Conservation (phyloP, 2,797 vertebrate species). For the Spinibarbus caldwelli region DNA sequence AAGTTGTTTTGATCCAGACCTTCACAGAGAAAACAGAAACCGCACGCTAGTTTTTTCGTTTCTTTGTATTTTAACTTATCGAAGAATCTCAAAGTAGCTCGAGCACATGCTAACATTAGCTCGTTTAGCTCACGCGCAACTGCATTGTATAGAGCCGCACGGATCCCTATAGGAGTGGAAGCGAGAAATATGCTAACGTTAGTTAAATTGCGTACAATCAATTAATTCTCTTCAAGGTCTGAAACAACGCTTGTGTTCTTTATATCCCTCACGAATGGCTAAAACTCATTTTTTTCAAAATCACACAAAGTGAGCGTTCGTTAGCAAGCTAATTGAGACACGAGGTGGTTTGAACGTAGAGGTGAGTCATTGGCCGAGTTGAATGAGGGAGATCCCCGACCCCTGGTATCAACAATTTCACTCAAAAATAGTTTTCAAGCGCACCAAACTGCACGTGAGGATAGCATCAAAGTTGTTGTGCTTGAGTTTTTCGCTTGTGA, state of each 20-base stretch:
- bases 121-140: slow-evolving; percentile 75
- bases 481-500: too few species aligned
- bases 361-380: slow-evolving; percentile 81
- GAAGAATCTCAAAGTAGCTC: slow-evolving; percentile 72
- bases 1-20: slow-evolving; percentile 29
- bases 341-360: slow-evolving; percentile 82
- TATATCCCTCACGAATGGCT: not conserved
- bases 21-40: not conserved
- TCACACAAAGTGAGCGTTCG: slow-evolving; percentile 43
- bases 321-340: slow-evolving; percentile 81
- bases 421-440: slow-evolving; percentile 22
- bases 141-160: slow-evolving; percentile 64
- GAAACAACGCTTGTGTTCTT: not conserved
- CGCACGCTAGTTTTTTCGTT: slow-evolving; percentile 26
- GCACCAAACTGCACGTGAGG: not conserved
- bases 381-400: slow-evolving; percentile 75
- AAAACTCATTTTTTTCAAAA: not conserved
- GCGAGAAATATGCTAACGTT: slow-evolving; percentile 28
- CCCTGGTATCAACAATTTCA: slow-evolving; percentile 36
- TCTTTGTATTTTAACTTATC: slow-evolving; percentile 67
- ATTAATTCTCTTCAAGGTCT: not conserved
- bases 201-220: slow-evolving; percentile 65
- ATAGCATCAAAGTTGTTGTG: not conserved
- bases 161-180: slow-evolving; percentile 61
- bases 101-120: slow-evolving; percentile 82